Evolutionary conservation across 2,113 vertebrate species (phyloP).

Genomic region (Rhabdomys dilectus): DNA sequence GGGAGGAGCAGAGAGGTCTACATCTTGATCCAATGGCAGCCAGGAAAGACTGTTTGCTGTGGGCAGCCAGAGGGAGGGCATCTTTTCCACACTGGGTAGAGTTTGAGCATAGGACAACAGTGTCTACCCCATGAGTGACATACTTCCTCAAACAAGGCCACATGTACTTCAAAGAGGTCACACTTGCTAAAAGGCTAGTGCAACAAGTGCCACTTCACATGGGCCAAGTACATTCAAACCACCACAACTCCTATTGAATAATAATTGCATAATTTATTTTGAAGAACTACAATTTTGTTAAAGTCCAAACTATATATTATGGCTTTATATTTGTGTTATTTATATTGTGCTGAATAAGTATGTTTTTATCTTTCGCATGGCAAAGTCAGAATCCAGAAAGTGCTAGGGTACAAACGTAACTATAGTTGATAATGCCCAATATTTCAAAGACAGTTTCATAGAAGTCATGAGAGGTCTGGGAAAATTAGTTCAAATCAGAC

Average conservation of each 20-base stretch:
- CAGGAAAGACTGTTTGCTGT: too few relatives aligned
- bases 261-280: not conserved
- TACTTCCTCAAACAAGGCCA: too few relatives aligned
- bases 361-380: not conserved
- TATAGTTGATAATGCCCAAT: not conserved
- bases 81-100: too few relatives aligned
- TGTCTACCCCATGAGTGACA: too few relatives aligned
- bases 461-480: not conserved
- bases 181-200: too few relatives aligned
- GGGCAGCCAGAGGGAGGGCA: too few relatives aligned
- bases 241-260: not conserved
- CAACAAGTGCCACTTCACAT: too few relatives aligned
- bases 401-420: not conserved
- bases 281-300: conserved; percentile 12
- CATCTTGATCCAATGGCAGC: too few relatives aligned
- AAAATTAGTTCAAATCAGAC: not conserved
- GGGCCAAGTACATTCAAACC: too few relatives aligned
- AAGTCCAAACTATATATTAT: not conserved
- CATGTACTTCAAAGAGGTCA: too few relatives aligned
- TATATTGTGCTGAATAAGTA: not conserved
- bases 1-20: too few relatives aligned
- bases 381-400: not conserved
- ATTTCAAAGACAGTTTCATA: not conserved
- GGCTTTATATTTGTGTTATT: not conserved
- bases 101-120: too few relatives aligned